Base-by-base conservation (phyloP, 2,888 invertebrate species). In the Leucozona laternaria region DNA sequence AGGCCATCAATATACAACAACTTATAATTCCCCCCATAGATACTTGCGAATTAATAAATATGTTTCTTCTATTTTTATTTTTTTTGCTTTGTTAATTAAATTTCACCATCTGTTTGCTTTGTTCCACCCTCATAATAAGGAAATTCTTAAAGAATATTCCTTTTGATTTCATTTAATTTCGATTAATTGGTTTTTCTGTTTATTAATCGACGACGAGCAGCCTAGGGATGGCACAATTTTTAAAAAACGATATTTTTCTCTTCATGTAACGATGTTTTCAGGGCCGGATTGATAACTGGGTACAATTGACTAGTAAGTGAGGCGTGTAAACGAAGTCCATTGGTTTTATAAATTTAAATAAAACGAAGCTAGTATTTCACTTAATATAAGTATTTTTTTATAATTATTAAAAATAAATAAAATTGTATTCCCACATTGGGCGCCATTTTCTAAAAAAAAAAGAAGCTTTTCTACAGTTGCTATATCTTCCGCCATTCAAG, bases 101-200 rank as follows among this genome's bases (percentile, higher is more conserved):
- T 79, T 66, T 28, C 43, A 45, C 25, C 68, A 80, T 75, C 64
- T 53, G 64, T 22, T 70, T 55, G 76, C 10, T 37, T 28, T 75
- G 22, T 48, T 48, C 37, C 68, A 37, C 75, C 75, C 66, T 60
- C 40, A 40, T 22, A 72, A 28, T 50, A 37, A 57, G 55, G 48
- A 80, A 55, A 71, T 50, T 60, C 31, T 62, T 10, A 11, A n/a
- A n/a, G 31, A 20, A 34, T 34, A 48, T 80, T 55, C 22, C 34
- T 80, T 73, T 72, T 28, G 66, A 75, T 68, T 75, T 45, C 45
- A 45, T 76, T 57, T 55, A 75, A 68, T 62, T 76, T 76, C 60
- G 25, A 80, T 80, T 53, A 73, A 75, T 75, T 75, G 73, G 13
- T 58, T 64, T 48, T 53, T 25, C 34, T 68, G 50, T 68, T 68